Evolutionary conservation across 2,888 invertebrate genomes (phyloP), one percentile per base, ranked within the genome.

Genomic region (Epirrhoe tristata): DNA sequence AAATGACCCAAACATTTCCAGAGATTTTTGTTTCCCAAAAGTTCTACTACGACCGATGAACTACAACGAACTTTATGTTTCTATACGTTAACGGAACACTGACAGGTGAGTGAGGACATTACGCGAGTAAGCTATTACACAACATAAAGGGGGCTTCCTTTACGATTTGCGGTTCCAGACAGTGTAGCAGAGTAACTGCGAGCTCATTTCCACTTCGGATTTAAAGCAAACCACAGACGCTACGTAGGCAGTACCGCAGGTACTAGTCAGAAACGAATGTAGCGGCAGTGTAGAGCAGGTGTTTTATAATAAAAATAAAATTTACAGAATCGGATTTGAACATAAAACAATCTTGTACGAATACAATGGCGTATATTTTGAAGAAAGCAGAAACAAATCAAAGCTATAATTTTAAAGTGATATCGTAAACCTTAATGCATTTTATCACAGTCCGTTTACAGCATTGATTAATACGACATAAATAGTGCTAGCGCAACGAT

Each of bases 171-270:
- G 90, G 92, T 91, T 81, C 57, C 74, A 74, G 77, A 77, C 79
- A 81, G 77, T 78, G 78, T 81, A 56, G 83, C 81, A 84, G 80
- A 81, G 78, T 87, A 86, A 88, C 82, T 82, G 85, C 81, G 60
- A 78, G 80, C 86, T 86, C 88, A 89, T 89, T 90, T 89, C 87
- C 89, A 89, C 85, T 81, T 85, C 72, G 78, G 82, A 87, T 89
- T 88, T 85, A 81, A 84, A 81, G 78, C 72, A 77, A 86, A 90
- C 89, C 89, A 79, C 91, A 89, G 77, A 74, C 83, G 81, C 83
- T 86, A 85, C 75, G 78, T 78, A 77, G 76, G 70, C 75, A 67
- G 72, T 66, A 77, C 76, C 77, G 67, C 81, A 72, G 76, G 73
- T 72, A 78, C 73, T 58, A 43, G 43, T 57, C 61, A 14, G 46